These are phyloP conservation scores for Phlogophora meticulosa DNA, from an alignment of 2,888 invertebrate species.

Conservation along the genomic window DNA sequence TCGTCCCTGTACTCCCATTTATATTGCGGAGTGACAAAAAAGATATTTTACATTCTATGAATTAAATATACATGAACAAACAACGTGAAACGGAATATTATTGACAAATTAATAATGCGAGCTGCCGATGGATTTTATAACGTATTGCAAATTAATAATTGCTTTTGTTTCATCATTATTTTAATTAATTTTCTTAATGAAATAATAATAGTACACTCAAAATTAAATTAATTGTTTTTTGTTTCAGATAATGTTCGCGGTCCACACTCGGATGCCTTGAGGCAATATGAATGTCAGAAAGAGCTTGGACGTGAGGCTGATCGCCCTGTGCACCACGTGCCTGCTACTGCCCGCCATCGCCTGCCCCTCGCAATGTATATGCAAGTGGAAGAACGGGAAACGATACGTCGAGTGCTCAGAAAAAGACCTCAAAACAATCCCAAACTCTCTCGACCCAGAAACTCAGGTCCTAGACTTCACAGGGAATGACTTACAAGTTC, in stretches of 20 bases:
- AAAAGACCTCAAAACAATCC: constrained; percentile 94
- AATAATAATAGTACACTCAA: background rate
- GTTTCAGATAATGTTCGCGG: constrained; percentile 87
- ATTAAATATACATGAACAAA: constrained; percentile 41
- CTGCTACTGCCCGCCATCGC: constrained; percentile 87
- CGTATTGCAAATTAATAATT: constrained; percentile 22
- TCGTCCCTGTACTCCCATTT: constrained; percentile 39
- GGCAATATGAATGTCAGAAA: constrained; percentile 85
- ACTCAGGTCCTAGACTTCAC: constrained; percentile 97
- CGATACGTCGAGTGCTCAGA: constrained; percentile 97
- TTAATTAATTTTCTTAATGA: background rate
- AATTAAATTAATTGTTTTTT: constrained; percentile 70
- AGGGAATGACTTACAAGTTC: constrained; percentile 95
- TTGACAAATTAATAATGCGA: constrained; percentile 22
- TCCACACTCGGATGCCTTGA: constrained; percentile 80
- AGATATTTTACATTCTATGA: constrained; percentile 20
- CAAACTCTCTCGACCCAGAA: constrained; percentile 95
- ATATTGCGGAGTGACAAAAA: constrained; percentile 43
- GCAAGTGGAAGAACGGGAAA: constrained; percentile 98
- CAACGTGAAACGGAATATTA: constrained; percentile 25
- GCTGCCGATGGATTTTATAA: constrained; percentile 2
- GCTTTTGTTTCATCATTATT: constrained; percentile 7
- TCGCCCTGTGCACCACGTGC: constrained; percentile 87
- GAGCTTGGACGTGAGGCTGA: constrained; percentile 84
- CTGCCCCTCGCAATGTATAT: constrained; percentile 95